A percentile compares a stretch with the other conserved stretches of the same genome.
Evolutionary conservation across 2,888 invertebrate genomes (phyloP).

Genomic region (Ochropleura leucogaster): DNA sequence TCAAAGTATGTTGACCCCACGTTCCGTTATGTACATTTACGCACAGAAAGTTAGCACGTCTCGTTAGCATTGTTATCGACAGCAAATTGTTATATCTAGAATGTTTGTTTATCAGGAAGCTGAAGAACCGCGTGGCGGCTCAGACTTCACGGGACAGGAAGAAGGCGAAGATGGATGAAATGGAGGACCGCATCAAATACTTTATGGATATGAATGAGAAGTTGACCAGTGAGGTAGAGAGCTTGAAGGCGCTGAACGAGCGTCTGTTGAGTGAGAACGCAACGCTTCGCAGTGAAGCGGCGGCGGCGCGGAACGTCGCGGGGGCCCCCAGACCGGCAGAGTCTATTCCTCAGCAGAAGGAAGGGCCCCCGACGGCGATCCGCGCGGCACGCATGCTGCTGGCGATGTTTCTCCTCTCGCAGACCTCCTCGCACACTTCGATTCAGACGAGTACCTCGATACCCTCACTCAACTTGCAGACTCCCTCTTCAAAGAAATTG

Average conservation of each 20-base stretch:
- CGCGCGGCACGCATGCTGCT: constrained; percentile 93
- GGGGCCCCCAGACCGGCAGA: constrained; percentile 94
- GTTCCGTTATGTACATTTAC: constrained; percentile 65
- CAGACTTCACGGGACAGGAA: constrained; percentile 99
- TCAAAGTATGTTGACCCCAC: constrained; percentile 61
- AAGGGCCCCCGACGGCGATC: constrained; percentile 93
- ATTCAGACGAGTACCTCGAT: constrained; percentile 93
- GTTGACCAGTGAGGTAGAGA: constrained; percentile 92
- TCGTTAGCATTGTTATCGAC: constrained; percentile 33
- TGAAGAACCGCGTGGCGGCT: constrained; percentile 99
- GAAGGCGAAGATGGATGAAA: constrained; percentile 97
- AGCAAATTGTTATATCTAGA: constrained; percentile 47
- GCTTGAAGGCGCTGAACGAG: constrained; percentile 92
- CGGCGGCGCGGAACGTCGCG: constrained; percentile 92
- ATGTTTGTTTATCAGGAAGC: constrained; percentile 91
- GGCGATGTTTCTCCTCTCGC: constrained; percentile 95
- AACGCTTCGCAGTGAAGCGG: constrained; percentile 89
- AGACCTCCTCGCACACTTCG: constrained; percentile 95
- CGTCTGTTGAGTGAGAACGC: constrained; percentile 92
- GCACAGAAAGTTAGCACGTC: constrained; percentile 52
- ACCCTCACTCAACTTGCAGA: constrained; percentile 95
- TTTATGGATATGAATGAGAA: constrained; percentile 92
- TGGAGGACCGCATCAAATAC: constrained; percentile 93
- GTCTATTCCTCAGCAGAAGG: constrained; percentile 99
- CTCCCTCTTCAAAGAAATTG: constrained; percentile 95